Evolutionary conservation across 2,113 vertebrate genomes (phyloP).

Genomic region (Phylloscopus trochilus): DNA sequence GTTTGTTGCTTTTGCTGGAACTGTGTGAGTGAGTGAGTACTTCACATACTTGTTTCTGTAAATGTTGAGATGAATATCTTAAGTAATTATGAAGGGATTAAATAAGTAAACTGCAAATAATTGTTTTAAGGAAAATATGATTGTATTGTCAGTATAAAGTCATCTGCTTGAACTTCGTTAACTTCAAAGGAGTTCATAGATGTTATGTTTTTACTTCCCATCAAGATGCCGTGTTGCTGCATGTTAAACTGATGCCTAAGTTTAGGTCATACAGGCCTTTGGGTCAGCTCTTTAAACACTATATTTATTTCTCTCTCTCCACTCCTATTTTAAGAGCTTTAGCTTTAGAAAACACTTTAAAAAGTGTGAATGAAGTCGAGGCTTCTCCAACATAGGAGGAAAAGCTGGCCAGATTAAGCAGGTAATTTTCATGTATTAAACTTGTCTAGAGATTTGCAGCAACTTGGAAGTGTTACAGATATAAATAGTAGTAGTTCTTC

Average conservation of each 20-base stretch:
- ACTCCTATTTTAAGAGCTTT: neutral
- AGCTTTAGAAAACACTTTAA: neutral
- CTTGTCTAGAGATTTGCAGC: neutral
- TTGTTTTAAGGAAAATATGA: slow-evolving; percentile 11
- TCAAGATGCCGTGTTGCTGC: neutral
- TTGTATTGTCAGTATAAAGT: neutral
- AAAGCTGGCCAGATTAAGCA: neutral
- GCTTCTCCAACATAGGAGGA: neutral
- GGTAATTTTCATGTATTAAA: neutral
- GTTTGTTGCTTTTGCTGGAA: slow-evolving; percentile 1
- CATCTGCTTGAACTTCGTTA: neutral
- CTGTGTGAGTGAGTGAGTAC: neutral
- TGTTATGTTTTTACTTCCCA: neutral
- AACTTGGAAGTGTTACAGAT: neutral
- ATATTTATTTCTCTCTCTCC: neutral
- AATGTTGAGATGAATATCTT: neutral
- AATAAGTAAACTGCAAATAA: slow-evolving; percentile 34
- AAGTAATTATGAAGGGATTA: slow-evolving; percentile 26
- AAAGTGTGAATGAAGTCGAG: neutral
- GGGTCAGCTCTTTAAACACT: neutral
- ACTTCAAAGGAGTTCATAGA: neutral
- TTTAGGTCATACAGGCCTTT: neutral
- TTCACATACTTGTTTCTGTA: neutral
- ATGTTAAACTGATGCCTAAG: neutral
- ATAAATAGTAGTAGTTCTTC: neutral